Percentiles rank a stretch among this genome's conserved stretches.
Evolutionary conservation across 2,113 vertebrate species (phyloP).

Genomic region (Microtus montanus): DNA sequence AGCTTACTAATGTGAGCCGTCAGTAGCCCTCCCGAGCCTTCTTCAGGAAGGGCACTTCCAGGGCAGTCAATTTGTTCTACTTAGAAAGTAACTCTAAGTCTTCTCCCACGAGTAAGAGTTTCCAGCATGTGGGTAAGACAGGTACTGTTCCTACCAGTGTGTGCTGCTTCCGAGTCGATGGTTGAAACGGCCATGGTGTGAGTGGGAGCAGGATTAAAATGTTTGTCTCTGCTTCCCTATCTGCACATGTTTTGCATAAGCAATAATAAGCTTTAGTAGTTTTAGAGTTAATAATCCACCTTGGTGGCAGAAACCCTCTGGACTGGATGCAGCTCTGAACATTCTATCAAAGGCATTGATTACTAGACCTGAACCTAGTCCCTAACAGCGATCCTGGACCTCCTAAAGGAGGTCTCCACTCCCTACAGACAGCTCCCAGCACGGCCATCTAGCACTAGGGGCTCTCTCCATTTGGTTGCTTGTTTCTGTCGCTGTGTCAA

Average conservation of each 20-base stretch:
- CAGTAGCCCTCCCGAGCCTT: not conserved
- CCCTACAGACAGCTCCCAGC: not conserved
- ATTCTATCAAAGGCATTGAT: not conserved
- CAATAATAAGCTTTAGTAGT: not conserved
- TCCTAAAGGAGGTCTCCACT: not conserved
- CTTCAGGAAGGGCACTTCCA: slow-evolving; percentile 8
- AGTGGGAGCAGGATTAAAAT: not conserved
- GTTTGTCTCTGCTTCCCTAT: not conserved
- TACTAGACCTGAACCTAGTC: not conserved
- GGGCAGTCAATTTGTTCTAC: not conserved
- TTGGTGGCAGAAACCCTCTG: not conserved
- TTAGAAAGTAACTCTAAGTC: not conserved
- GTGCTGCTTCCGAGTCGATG: no score
- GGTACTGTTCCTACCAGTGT: not conserved
- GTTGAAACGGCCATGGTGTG: not conserved
- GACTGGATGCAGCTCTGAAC: not conserved
- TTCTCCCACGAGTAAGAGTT: not conserved
- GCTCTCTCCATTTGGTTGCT: not conserved
- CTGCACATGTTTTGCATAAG: not conserved
- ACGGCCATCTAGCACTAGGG: not conserved
- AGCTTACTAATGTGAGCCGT: slow-evolving; percentile 21
- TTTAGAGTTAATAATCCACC: not conserved
- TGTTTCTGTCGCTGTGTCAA: not conserved
- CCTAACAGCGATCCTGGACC: not conserved
- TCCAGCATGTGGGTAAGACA: not conserved